A percentile compares a stretch with the other conserved stretches of the same genome.
phyloP scores from a whole-genome alignment of 2,113 vertebrate genomes.

The Sprattus sprattus region DNA sequence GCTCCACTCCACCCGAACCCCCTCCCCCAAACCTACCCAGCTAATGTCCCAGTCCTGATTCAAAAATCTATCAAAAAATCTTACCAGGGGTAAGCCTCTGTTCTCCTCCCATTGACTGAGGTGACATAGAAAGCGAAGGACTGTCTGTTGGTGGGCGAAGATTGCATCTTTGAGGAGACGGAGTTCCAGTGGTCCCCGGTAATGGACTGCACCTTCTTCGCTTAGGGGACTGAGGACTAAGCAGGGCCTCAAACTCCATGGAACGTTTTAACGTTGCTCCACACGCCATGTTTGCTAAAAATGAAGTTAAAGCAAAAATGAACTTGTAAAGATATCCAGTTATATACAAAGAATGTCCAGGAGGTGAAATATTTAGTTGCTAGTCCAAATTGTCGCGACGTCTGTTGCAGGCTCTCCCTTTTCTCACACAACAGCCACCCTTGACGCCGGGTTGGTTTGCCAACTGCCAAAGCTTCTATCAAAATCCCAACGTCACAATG shows the following conservation, averaged over 20 bases:
- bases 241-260: conserved; percentile 89
- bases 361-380: conserved; percentile 34
- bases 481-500: conserved; percentile 70
- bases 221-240: conserved; percentile 87
- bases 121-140: conserved; percentile 69
- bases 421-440: conserved; percentile 62
- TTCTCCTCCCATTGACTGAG: conserved; percentile 68
- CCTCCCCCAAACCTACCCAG: conserved; percentile 60
- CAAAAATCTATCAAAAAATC: background rate
- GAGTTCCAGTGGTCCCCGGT: conserved; percentile 76
- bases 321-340: conserved; percentile 7
- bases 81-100: conserved; percentile 79
- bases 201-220: conserved; percentile 84
- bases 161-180: conserved; percentile 78
- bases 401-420: conserved; percentile 10
- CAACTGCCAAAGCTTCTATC: conserved; percentile 61
- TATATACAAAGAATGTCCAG: background rate
- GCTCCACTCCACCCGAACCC: conserved; percentile 67
- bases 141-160: conserved; percentile 74
- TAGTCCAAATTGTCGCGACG: conserved; percentile 15
- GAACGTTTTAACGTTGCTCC: conserved; percentile 87
- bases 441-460: conserved; percentile 60
- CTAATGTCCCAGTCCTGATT: background rate
- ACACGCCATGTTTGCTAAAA: conserved; percentile 77
- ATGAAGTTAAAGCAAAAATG: conserved; percentile 17